Evolutionary conservation across 2,113 vertebrate species (phyloP).

Genomic region (Harpagus bidentatus): DNA sequence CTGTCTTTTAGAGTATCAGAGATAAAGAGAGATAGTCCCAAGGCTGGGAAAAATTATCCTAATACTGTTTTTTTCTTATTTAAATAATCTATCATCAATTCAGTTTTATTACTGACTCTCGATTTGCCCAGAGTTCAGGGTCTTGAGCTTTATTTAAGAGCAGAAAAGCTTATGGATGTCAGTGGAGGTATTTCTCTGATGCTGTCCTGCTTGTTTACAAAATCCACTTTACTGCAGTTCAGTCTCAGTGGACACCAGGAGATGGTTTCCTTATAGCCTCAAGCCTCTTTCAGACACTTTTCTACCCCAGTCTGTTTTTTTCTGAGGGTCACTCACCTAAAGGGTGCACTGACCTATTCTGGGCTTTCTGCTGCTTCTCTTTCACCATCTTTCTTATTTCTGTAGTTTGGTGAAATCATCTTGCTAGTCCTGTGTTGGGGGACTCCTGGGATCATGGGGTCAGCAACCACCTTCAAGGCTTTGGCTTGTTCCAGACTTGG

Average conservation of each 20-base stretch:
- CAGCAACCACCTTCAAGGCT: not conserved
- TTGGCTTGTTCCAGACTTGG: not conserved
- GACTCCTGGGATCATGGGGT: not conserved
- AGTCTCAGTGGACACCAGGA: not conserved
- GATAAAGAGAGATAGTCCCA: not conserved
- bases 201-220: not conserved
- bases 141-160: not conserved
- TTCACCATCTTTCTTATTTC: not conserved
- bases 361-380: not conserved
- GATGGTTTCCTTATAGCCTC: not conserved
- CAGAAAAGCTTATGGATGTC: not conserved
- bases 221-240: not conserved
- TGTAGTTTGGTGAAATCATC: not conserved
- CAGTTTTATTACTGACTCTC: not conserved
- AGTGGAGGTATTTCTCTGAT: not conserved
- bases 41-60: not conserved
- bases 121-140: not conserved
- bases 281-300: not conserved
- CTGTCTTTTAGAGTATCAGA: not conserved
- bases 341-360: not conserved
- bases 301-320: not conserved
- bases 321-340: not conserved
- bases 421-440: not conserved
- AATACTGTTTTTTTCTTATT: not conserved
- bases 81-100: not conserved